Evolutionary conservation across 37 sponge, comb jelly and placozoan genomes (phyloP).

Genomic region (Geodia barretti): DNA sequence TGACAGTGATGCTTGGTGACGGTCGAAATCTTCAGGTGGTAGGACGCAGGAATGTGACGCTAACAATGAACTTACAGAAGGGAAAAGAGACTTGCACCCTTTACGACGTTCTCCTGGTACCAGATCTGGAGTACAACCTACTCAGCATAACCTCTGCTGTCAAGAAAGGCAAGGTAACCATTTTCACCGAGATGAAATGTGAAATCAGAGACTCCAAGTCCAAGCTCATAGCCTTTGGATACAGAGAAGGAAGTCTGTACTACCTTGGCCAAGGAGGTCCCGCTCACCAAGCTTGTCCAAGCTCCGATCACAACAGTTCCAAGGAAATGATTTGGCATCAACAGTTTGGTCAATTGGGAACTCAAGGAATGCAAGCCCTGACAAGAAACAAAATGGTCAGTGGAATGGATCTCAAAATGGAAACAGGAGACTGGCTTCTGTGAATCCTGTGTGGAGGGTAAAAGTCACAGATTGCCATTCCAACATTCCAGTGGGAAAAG

Average conservation of each 20-base stretch:
- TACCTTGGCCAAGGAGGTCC: constrained; percentile 21
- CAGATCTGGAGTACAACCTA: constrained; percentile 40
- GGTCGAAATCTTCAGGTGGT: constrained; percentile 28
- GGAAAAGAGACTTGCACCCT: constrained; percentile 26
- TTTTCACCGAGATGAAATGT: constrained; percentile 9
- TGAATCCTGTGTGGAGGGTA: constrained; percentile 48
- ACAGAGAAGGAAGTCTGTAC: constrained; percentile 44
- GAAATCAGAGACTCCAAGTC: constrained; percentile 11
- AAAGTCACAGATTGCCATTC: constrained; percentile 21
- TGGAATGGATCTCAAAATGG: constrained; percentile 21
- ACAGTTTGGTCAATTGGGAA: constrained; percentile 52
- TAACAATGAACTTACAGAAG: constrained; percentile 19
- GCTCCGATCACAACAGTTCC: not conserved
- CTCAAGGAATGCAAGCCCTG: constrained; percentile 14
- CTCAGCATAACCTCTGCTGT: constrained; percentile 16
- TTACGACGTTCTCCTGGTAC: constrained; percentile 53
- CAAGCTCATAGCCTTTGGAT: constrained; percentile 21
- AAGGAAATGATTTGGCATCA: constrained; percentile 25
- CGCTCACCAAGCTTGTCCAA: not conserved
- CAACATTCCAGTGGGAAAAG: constrained; percentile 3
- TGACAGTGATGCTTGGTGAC: constrained; percentile 36
- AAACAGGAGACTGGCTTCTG: constrained; percentile 36
- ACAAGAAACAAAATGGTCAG: constrained; percentile 27
- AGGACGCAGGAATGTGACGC: constrained; percentile 23
- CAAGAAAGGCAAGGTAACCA: constrained; percentile 3